Evolutionary conservation across 2,797 vertebrate genomes (phyloP).

Genomic region (Micromesistius poutassou): DNA sequence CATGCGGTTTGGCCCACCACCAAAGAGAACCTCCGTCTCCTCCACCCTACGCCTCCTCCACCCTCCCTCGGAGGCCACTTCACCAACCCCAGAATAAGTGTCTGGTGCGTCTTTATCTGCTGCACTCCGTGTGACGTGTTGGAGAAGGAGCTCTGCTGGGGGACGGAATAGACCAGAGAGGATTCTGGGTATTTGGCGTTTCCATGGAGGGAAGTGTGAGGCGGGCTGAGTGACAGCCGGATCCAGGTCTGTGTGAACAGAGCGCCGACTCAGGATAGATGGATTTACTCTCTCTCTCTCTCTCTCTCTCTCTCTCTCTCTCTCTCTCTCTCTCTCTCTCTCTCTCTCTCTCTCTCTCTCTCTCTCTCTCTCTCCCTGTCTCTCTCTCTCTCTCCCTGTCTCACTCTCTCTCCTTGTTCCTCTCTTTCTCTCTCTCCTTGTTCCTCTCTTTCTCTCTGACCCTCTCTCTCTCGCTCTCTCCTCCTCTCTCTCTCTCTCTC

Average conservation of each 20-base stretch:
- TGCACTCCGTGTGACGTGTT: not conserved
- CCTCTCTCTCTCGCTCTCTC: not conserved
- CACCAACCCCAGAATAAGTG: not conserved
- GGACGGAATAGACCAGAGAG: not conserved
- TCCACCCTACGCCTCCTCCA: not conserved
- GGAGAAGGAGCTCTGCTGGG: not conserved
- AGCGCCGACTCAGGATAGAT: not conserved
- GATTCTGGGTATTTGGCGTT: not conserved
- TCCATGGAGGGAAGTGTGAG: not conserved
- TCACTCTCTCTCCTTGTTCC: not conserved
- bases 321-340: not conserved
- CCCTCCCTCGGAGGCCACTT: not conserved
- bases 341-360: not conserved
- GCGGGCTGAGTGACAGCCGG: not conserved
- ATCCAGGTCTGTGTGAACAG: constrained; percentile 15
- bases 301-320: not conserved
- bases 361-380: too few species aligned
- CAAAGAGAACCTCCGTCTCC: not conserved
- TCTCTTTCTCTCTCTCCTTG: not conserved
- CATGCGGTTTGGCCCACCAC: too few species aligned
- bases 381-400: too few species aligned
- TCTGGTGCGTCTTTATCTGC: not conserved
- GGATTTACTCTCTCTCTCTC: not conserved
- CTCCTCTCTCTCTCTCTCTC: not conserved
- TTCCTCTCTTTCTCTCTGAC: not conserved